phyloP scores from a whole-genome alignment of 2,888 invertebrate genomes.

The Leucania comma region DNA sequence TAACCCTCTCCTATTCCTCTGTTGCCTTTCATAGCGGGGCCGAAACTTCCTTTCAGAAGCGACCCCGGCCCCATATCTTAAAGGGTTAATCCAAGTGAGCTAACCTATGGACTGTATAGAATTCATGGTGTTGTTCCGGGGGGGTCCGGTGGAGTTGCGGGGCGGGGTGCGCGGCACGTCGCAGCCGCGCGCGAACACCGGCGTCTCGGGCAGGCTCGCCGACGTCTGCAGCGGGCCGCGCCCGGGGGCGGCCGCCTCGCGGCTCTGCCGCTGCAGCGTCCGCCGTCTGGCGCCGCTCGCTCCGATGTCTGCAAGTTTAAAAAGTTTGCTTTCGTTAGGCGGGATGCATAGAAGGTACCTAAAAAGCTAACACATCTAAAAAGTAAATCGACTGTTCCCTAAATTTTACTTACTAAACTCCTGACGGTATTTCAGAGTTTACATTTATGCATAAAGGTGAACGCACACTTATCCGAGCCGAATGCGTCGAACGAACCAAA shows the following conservation, averaged over 20 bases:
- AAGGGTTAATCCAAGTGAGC: no score
- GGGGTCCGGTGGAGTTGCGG: constrained; percentile 92
- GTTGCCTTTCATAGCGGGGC: no score
- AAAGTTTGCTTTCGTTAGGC: background rate
- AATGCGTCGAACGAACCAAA: no score
- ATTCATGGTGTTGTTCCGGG: constrained; percentile 92
- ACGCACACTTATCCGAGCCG: no score
- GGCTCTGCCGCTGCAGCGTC: constrained; percentile 87
- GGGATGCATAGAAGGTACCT: background rate
- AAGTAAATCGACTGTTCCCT: no score
- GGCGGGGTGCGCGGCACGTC: constrained; percentile 96
- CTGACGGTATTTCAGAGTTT: no score
- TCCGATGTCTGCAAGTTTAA: constrained; percentile 82
- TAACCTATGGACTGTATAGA: constrained; percentile 90
- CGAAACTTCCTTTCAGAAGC: no score
- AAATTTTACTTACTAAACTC: no score
- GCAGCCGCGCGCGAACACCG: constrained; percentile 96
- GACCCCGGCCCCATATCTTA: no score
- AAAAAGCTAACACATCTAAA: no score
- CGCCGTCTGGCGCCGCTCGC: constrained; percentile 87
- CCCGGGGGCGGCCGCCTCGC: constrained; percentile 81
- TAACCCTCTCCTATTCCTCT: no score
- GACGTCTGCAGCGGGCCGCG: constrained; percentile 95
- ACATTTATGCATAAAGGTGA: no score
- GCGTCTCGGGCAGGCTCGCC: constrained; percentile 96